phyloP scores from a whole-genome alignment of 2,797 vertebrate genomes.

The Erethizon dorsatum region DNA sequence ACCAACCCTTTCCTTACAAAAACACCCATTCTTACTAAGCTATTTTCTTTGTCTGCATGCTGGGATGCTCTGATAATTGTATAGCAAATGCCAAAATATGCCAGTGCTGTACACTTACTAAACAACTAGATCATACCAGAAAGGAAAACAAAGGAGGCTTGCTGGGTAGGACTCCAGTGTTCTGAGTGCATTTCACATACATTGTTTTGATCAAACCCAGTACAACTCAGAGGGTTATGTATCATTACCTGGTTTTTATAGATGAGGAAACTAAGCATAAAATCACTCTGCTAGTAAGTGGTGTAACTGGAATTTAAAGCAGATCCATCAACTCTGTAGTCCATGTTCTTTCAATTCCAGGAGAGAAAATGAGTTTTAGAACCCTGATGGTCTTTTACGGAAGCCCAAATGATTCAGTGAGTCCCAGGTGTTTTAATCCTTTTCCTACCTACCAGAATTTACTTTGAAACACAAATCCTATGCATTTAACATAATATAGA shows the following conservation, averaged over 20 bases:
- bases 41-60: slow-evolving; percentile 58
- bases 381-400: not conserved
- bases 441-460: not conserved
- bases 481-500: not conserved
- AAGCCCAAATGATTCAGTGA: not conserved
- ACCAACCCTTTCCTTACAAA: slow-evolving; percentile 68
- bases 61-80: slow-evolving; percentile 63
- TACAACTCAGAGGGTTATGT: not conserved
- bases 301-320: not conserved
- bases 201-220: not conserved
- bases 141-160: not conserved
- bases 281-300: not conserved
- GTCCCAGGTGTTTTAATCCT: not conserved
- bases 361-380: not conserved
- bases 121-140: slow-evolving; percentile 19
- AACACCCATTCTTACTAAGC: slow-evolving; percentile 48
- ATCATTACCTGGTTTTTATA: not conserved
- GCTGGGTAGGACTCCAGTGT: not conserved
- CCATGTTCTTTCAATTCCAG: slow-evolving; percentile 11
- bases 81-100: slow-evolving; percentile 66
- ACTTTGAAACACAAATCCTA: slow-evolving; percentile 37
- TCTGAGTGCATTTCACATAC: not conserved
- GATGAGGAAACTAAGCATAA: not conserved
- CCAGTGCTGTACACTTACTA: not conserved
- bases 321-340: not conserved